A percentile compares a stretch with the other conserved stretches of the same genome.
Conservation (phyloP, 2,888 invertebrate genomes). For the Lasioglossum oenotherae region DNA sequence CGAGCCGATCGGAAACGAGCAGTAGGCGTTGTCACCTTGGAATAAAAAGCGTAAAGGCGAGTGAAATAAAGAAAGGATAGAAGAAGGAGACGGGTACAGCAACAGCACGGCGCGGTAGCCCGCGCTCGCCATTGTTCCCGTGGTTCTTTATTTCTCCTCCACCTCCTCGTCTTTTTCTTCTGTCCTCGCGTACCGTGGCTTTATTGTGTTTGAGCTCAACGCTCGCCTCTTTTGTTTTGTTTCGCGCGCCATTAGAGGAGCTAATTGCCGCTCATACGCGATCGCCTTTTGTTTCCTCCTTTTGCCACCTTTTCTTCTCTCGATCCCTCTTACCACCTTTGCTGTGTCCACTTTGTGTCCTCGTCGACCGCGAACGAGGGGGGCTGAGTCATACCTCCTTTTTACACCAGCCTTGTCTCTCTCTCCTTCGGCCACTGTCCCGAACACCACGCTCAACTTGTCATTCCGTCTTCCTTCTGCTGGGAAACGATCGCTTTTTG, state of each 20-base stretch:
- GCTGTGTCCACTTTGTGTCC: conserved; percentile 42
- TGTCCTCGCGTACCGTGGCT: conserved; percentile 67
- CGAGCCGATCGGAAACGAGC: conserved; percentile 56
- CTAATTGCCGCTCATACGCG: conserved; percentile 83
- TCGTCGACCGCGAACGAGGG: conserved; percentile 43
- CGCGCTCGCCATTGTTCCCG: conserved; percentile 78
- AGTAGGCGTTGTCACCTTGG: conserved; percentile 60
- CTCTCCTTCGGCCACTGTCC: conserved; percentile 23
- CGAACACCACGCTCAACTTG: conserved; percentile 55
- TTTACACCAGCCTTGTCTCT: conserved; percentile 32
- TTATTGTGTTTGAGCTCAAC: conserved; percentile 80
- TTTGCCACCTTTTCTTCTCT: conserved; percentile 72
- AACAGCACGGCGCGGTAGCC: conserved; percentile 75
- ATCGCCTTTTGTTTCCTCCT: conserved; percentile 82
- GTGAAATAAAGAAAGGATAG: conserved; percentile 17
- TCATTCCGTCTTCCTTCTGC: conserved; percentile 64
- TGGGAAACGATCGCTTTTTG: conserved; percentile 72
- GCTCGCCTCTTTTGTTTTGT: conserved; percentile 80
- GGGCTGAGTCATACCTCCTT: conserved; percentile 62
- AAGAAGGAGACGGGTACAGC: conserved; percentile 51
- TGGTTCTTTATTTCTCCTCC: conserved; percentile 76
- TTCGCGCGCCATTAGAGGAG: conserved; percentile 82
- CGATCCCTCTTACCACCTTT: conserved; percentile 20
- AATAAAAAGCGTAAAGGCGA: conserved; percentile 12
- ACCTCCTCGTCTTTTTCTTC: conserved; percentile 53